Percentiles rank a stretch among this genome's conserved stretches.
Conservation (phyloP, 2,888 invertebrate species). For the Apotomis turbidana region DNA sequence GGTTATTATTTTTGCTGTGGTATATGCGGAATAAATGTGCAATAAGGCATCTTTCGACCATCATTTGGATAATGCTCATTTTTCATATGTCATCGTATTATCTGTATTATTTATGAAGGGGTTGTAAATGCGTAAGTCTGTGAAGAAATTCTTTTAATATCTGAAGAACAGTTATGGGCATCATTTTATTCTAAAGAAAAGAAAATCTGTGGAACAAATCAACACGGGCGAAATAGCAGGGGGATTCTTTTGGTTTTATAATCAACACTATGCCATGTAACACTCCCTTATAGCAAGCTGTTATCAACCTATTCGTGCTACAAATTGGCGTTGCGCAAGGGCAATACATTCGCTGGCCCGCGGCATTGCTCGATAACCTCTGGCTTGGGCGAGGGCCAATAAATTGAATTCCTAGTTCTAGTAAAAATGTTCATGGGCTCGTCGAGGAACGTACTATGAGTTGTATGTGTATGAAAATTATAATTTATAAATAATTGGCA, state of each 20-base stretch:
- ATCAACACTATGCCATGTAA: constrained; percentile 16
- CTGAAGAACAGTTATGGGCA: no score
- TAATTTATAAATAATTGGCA: no score
- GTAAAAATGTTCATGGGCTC: background rate
- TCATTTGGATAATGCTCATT: no score
- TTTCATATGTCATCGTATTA: no score
- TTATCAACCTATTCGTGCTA: constrained; percentile 35
- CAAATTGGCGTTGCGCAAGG: constrained; percentile 38
- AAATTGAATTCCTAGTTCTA: constrained; percentile 24
- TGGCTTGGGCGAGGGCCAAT: constrained; percentile 4
- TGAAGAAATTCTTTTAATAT: no score
- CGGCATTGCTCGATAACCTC: constrained; percentile 35
- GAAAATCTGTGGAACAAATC: background rate
- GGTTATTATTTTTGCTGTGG: constrained; percentile 18
- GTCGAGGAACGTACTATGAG: background rate
- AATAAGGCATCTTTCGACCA: background rate
- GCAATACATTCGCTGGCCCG: constrained; percentile 20
- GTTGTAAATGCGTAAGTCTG: background rate
- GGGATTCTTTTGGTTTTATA: background rate
- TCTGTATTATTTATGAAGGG: no score
- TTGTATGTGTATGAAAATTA: background rate
- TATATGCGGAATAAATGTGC: background rate
- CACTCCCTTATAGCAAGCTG: constrained; percentile 19
- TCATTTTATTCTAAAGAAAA: no score
- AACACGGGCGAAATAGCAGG: no score